Evolutionary conservation across 2,113 vertebrate species (phyloP).

Genomic region (Engraulis encrasicolus): DNA sequence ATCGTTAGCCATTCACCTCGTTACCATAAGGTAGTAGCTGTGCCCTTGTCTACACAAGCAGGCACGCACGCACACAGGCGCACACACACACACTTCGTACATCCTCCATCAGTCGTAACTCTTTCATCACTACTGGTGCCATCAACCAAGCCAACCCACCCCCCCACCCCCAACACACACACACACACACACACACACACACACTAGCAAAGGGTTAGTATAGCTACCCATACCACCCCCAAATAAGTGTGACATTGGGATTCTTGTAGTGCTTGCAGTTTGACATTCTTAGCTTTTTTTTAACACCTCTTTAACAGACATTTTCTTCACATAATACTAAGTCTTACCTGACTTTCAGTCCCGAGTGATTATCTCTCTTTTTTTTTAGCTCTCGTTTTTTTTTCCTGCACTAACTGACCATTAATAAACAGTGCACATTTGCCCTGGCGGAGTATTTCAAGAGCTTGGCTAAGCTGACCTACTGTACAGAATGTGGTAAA

Average conservation of each 20-base stretch:
- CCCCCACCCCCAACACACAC: neutral
- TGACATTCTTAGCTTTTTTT: neutral
- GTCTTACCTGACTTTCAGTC: neutral
- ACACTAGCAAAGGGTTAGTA: no score
- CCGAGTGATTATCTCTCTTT: neutral
- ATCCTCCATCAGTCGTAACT: slow-evolving; percentile 55
- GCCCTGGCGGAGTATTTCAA: no score
- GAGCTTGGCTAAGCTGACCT: no score
- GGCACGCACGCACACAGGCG: no score
- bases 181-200: neutral
- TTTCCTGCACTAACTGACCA: neutral
- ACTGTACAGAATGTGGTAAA: no score
- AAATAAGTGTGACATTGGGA: neutral
- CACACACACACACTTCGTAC: neutral
- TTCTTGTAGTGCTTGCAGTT: neutral
- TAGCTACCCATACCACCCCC: no score
- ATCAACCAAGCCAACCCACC: slow-evolving; percentile 39
- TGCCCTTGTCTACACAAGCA: no score
- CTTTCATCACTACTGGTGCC: slow-evolving; percentile 75
- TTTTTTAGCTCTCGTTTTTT: neutral
- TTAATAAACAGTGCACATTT: no score
- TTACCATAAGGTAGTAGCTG: no score
- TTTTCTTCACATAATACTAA: neutral
- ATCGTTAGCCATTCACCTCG: no score
- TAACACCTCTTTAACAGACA: neutral